phyloP scores from a whole-genome alignment of 2,797 vertebrate species.

The Acipenser transmontanus region DNA sequence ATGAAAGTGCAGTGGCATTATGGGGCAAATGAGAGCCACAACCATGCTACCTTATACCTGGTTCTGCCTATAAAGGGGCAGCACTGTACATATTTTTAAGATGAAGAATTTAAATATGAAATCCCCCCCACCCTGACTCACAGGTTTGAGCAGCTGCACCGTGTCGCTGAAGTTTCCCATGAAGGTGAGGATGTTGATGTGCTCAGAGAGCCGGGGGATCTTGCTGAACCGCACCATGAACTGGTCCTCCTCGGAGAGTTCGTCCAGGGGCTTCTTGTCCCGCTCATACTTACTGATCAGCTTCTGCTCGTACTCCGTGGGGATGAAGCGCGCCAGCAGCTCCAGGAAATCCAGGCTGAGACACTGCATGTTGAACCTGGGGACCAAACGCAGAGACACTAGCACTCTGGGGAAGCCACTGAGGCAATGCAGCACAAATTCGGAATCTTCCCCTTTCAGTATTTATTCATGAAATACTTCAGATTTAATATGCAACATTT shows the following conservation, averaged over 20 bases:
- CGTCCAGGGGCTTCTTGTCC: conserved; percentile 70
- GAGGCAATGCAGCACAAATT: too few species aligned
- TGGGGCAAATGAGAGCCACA: background rate
- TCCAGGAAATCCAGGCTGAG: conserved; percentile 89
- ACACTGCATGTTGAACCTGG: conserved; percentile 79
- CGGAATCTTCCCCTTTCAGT: too few species aligned
- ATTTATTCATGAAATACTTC: too few species aligned
- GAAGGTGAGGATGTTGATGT: conserved; percentile 85
- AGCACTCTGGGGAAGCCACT: too few species aligned
- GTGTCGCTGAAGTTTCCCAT: conserved; percentile 88
- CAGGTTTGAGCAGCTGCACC: conserved; percentile 79
- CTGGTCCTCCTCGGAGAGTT: conserved; percentile 79
- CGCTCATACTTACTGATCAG: conserved; percentile 77
- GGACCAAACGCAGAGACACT: background rate
- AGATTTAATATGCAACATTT: too few species aligned
- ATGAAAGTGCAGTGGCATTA: too few species aligned
- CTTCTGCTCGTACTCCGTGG: conserved; percentile 81
- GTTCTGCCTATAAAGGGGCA: too few species aligned
- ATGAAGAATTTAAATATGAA: too few species aligned
- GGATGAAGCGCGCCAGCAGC: conserved; percentile 81
- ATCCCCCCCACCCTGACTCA: conserved; percentile 34
- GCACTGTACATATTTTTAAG: too few species aligned
- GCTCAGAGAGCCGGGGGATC: conserved; percentile 78
- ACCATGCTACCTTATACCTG: background rate
- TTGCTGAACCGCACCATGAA: conserved; percentile 85